Conservation (phyloP, 2,113 vertebrate genomes). For the Pseudorasbora parva region DNA sequence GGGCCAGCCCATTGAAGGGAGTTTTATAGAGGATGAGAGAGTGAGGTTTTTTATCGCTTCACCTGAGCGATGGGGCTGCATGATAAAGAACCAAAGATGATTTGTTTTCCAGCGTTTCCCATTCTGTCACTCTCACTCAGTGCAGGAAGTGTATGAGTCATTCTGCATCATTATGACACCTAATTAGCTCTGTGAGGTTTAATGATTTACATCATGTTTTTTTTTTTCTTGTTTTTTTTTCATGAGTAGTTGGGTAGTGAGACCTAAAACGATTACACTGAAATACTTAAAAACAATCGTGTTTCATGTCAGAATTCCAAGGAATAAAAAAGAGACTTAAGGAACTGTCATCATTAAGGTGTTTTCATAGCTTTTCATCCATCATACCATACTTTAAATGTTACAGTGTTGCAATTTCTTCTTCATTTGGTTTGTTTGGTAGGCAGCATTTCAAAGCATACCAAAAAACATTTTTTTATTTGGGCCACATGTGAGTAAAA, state of each 20-base stretch:
- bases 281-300: conserved; percentile 15
- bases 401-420: not conserved
- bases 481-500: not conserved
- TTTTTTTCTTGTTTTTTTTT: conserved; percentile 43
- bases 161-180: conserved; percentile 35
- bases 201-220: conserved; percentile 43
- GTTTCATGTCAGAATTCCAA: conserved; percentile 36
- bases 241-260: not conserved
- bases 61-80: conserved; percentile 38
- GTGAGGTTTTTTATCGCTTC: conserved; percentile 26
- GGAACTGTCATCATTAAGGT: not conserved
- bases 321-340: not conserved
- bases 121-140: conserved; percentile 15
- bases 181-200: conserved; percentile 46
- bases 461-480: not conserved
- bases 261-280: conserved; percentile 17
- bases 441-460: not conserved
- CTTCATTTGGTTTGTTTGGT: too few species aligned
- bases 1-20: not conserved
- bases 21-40: conserved; percentile 25
- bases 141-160: conserved; percentile 19
- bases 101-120: conserved; percentile 29
- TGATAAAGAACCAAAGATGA: conserved; percentile 32
- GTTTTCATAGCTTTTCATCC: not conserved
- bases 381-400: not conserved